Base-by-base conservation (phyloP, 2,888 invertebrate species). In the Orchestes rusci region DNA sequence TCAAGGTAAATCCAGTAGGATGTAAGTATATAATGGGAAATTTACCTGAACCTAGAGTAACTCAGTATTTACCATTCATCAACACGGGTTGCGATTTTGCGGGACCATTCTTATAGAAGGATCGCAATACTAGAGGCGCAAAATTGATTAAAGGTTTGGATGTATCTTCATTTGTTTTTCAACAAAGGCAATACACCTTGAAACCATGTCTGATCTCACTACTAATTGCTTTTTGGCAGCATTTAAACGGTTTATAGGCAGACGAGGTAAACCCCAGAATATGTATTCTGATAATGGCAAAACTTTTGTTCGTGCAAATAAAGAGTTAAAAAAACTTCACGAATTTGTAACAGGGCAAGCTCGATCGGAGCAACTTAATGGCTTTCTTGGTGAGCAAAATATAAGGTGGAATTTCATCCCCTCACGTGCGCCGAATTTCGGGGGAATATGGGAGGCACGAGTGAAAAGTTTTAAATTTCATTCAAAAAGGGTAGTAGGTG, bases 101-200 rank as follows among this genome's bases (percentile, higher is more conserved):
- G 23, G 23, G 23, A 23, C 23, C 23, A 23, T 23, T 23, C 23
- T 23, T 23, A 23, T 23, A 7, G 10, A 23, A 23, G 10, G 23
- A 23, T 23, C 23, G 23, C 23, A 23, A 10, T 23, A 23, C 23
- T 23, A 23, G 23, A 23, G 23, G 23, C 10, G 23, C 23, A 5
- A 23, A 23, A 23, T 23, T 23, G 10, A 23, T 23, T 10, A 23
- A 23, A 10, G 23, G 23, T 10, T 31, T 7, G 4, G 30, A 12
- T 39, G 39, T 13, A 15, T 32, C 2, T 39, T 31, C 16, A 13
- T 39, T 20, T 39, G 39, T 13, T 39, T 32, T 2, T 2, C 16
- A 2, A 39, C 32, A 8, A 19, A 32, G 2, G 39, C 39, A 7
- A 23, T 23, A 23, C 23, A 23, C 23, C 23, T 23, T 10, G 23